Base-by-base conservation (phyloP, 2,113 vertebrate genomes). In the Orientallactaga bullata region DNA sequence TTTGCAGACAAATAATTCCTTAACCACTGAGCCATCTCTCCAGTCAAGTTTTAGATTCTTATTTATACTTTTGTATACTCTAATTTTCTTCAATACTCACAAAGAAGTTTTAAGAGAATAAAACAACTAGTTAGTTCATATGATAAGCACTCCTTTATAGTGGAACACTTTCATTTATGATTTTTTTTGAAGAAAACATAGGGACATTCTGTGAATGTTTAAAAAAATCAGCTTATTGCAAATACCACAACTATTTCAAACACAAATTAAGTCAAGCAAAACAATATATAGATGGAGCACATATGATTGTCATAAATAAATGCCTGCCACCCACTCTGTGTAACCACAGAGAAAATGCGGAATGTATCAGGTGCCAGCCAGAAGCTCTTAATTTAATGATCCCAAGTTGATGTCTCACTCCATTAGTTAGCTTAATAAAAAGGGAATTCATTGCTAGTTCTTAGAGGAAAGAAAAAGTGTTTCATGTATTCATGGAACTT, bases 361-460 rank as follows among this genome's bases (percentile, higher is more conserved):
- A 85, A 88, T 82, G 78, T 74, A 93, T 92, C 92, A 95, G 78
- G 60, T 92, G 74, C 37, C 65, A 83, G 81, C 16, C 3, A 1
- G 42, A 94, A 93, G 35, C 66, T 35, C 24, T 93, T 85, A 58
- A 60, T 90, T 88, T 93, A 97, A 95, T 90, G 71, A 93, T 82
- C 65, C 17, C n/a, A 80, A 82, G 26, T 85, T 71, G 78, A 89
- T 72, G 65, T 93, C 74, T 94, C 71, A 90, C 37, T 42, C 85
- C 82, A 95, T 94, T 94, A 85, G 82, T 82, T 88, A 85, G 63
- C 26, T 69, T 42, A 83, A 92, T 74, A 73, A 72, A 92, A 94
- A 88, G 73, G 85, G 18, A 92, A 93, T 78, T 90, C 42, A 93
- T 39, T 28, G 18, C 20, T 69, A 80, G 51, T 63, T 89, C 69